phyloP scores from a whole-genome alignment of 2,113 vertebrate species.

The Entomyzon cyanotis region DNA sequence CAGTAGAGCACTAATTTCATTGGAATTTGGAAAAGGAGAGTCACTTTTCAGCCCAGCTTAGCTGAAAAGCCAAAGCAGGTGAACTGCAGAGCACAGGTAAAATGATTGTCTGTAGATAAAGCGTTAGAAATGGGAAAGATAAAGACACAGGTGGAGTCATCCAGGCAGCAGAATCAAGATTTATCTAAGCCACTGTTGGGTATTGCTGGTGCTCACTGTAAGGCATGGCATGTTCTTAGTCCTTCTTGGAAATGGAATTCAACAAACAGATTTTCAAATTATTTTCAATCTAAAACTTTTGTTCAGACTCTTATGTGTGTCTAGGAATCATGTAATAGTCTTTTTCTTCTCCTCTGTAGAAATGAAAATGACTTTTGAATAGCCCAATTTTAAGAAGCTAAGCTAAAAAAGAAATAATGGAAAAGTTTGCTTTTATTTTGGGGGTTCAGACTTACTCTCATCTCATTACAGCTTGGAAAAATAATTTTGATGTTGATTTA shows the following conservation, averaged over 20 bases:
- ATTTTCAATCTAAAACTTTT: not conserved
- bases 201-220: not conserved
- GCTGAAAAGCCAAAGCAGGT: not conserved
- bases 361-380: not conserved
- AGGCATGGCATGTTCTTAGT: not conserved
- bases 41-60: not conserved
- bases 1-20: not conserved
- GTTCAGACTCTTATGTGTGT: fast-evolving
- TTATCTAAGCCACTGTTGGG: not conserved
- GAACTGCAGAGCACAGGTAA: not conserved
- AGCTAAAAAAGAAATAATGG: not conserved
- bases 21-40: not conserved
- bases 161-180: not conserved
- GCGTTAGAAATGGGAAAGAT: not conserved
- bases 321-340: not conserved
- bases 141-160: not conserved
- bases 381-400: not conserved
- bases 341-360: not conserved
- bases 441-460: not conserved
- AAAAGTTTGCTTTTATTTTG: not conserved
- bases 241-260: not conserved
- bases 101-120: not conserved
- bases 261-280: not conserved
- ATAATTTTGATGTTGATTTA: not conserved
- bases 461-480: not conserved